A percentile compares a stretch with the other conserved stretches of the same genome.
Evolutionary conservation across 2,113 vertebrate species (phyloP).

Genomic region (Thunnus maccoyii): DNA sequence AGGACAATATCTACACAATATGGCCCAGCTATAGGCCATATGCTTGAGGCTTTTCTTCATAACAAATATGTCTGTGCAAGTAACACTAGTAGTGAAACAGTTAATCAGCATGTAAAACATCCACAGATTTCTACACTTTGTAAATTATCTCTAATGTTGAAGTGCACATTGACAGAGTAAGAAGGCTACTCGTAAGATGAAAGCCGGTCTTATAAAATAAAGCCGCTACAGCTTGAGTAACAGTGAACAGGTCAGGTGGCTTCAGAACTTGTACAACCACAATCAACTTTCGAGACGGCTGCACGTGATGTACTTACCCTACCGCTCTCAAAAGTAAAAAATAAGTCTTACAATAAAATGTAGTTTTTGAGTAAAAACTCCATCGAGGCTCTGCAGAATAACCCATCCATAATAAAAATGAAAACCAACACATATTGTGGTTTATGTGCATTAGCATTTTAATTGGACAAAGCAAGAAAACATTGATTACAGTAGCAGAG

Average conservation of each 20-base stretch:
- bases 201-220: too few relatives aligned
- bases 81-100: neutral
- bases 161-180: neutral
- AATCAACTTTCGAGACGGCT: neutral
- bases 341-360: too few relatives aligned
- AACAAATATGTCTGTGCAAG: too few relatives aligned
- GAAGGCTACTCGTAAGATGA: neutral
- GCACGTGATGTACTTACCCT: too few relatives aligned
- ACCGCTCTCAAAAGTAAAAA: too few relatives aligned
- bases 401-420: neutral
- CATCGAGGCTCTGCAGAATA: neutral
- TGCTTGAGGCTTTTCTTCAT: too few relatives aligned
- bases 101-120: neutral
- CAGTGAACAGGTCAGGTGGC: too few relatives aligned
- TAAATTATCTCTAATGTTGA: neutral
- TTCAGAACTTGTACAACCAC: too few relatives aligned
- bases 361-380: neutral
- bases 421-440: constrained; percentile 25
- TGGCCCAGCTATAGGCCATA: too few relatives aligned
- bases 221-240: too few relatives aligned
- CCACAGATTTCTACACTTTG: neutral
- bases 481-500: constrained; percentile 85
- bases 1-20: too few relatives aligned
- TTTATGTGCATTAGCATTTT: constrained; percentile 84
- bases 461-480: constrained; percentile 86